Conservation (phyloP, 92 coral and sea anemone species). For the Nematostella vectensis region DNA sequence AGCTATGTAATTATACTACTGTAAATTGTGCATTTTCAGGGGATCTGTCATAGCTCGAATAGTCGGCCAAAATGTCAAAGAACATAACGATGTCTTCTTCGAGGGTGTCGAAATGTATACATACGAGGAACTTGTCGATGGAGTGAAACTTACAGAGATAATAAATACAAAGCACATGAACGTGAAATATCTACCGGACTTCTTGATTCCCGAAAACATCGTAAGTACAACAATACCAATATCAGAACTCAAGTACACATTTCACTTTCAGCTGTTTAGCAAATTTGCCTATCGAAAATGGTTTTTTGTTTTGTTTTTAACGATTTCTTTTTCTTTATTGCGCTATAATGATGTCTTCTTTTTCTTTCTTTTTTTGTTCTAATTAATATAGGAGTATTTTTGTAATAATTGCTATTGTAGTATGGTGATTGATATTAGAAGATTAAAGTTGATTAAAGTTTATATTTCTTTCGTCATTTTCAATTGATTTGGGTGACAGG, state of each 20-base stretch:
- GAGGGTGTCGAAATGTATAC: constrained; percentile 81
- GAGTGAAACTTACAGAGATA: constrained; percentile 80
- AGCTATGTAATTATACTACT: too few species aligned
- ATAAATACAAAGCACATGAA: constrained; percentile 89
- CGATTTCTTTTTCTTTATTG: too few species aligned
- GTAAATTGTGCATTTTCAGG: constrained; percentile 28
- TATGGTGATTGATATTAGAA: too few species aligned
- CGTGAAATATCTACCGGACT: constrained; percentile 83
- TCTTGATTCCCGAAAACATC: constrained; percentile 76
- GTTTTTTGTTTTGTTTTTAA: too few species aligned
- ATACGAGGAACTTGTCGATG: constrained; percentile 84
- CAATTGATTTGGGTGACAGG: too few species aligned
- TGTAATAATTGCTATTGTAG: too few species aligned
- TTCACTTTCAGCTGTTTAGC: too few species aligned
- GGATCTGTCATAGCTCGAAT: constrained; percentile 93
- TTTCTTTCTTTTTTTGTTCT: background rate
- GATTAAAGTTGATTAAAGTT: too few species aligned
- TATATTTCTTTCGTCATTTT: too few species aligned
- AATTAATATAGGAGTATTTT: too few species aligned
- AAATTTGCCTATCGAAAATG: too few species aligned
- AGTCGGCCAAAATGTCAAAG: constrained; percentile 73
- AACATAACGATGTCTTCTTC: constrained; percentile 67
- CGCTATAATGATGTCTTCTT: too few species aligned
- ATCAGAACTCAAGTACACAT: background rate
- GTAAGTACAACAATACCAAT: constrained; percentile 39